These are phyloP conservation scores for Frankliniella fusca DNA, from an alignment of 2,888 invertebrate species.

Conservation along the genomic window DNA sequence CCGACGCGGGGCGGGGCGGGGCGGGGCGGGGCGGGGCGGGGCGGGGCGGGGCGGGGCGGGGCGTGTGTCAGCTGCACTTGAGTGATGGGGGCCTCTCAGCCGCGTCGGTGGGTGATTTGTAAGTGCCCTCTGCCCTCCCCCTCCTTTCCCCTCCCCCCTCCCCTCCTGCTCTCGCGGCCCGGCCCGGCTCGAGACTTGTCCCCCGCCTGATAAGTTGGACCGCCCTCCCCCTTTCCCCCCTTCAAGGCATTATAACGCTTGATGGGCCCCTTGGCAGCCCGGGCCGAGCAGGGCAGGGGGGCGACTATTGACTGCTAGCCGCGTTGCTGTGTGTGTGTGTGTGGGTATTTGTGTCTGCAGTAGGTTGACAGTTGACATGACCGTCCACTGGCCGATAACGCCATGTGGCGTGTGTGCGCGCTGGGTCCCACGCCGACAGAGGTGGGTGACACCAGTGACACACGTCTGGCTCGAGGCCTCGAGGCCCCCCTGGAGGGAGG, in stretches of 20 bases:
- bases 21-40: neutral
- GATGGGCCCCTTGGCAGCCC: neutral
- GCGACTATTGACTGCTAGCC: neutral
- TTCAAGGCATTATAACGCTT: neutral
- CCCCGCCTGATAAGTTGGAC: neutral
- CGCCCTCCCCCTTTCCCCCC: no score
- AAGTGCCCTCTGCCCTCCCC: neutral
- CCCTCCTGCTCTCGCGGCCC: neutral
- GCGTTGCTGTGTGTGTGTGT: neutral
- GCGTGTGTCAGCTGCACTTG: neutral
- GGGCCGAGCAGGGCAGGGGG: neutral
- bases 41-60: neutral
- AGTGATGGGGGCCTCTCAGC: neutral
- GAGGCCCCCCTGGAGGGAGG: no score
- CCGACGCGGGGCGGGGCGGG: neutral
- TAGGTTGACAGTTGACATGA: no score
- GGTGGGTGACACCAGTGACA: no score
- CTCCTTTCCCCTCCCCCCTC: neutral
- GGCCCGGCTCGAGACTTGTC: neutral
- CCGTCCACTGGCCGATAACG: neutral
- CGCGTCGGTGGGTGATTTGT: neutral
- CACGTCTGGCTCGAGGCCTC: no score
- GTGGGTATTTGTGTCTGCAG: neutral
- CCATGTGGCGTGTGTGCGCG: neutral
- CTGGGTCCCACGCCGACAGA: neutral